Base-by-base conservation (phyloP, 2,888 invertebrate species). In the Philopedon plagiatum region DNA sequence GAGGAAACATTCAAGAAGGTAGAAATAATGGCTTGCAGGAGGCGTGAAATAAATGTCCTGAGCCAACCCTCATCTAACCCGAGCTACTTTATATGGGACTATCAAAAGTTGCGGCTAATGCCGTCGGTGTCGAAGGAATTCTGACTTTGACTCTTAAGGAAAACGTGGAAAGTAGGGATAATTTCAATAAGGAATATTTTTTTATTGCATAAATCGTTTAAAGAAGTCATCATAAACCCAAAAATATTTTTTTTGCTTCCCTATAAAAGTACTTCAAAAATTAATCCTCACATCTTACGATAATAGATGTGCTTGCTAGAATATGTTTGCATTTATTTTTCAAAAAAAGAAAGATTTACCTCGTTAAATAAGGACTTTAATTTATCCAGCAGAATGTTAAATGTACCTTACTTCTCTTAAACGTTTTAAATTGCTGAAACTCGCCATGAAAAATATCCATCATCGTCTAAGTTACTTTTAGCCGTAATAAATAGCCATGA, bases 21-120 rank as follows among this genome's bases (percentile, higher is more conserved):
- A 62, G 69, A 58, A 69, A 69, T 63, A 69, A 63, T 69, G 63
- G 69, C 57, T 69, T 63, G 62, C 56, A 63, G 41, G 69, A 57
- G 69, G 62, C 57, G 32, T 49, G 46, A 69, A 69, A 69, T 69
- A 63, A 69, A 69, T 63, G 69, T 69, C 56, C 62, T 56, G 15
- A 32, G 39, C 56, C 62, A 56, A 62, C 69, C 69, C 69, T 69
- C 69, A 63, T 69, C 57, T 63, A 62, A 63, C 44, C 56, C 46
- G 44, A 18, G 46, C 57, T 46, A 44, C 60, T 51, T 67, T 67
- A 61, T 60, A 58, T 61, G 39, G 67, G 49, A 66, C 56, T 65
- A 65, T 65, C 65, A 67, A 67, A 67, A 49, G 67, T 67, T 61
- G 51, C 41, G 21, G 51, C 23, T 54, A 54, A 54, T 54, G 51